Conservation (phyloP, 2,113 vertebrate genomes). For the Myanophis thanlyinensis region DNA sequence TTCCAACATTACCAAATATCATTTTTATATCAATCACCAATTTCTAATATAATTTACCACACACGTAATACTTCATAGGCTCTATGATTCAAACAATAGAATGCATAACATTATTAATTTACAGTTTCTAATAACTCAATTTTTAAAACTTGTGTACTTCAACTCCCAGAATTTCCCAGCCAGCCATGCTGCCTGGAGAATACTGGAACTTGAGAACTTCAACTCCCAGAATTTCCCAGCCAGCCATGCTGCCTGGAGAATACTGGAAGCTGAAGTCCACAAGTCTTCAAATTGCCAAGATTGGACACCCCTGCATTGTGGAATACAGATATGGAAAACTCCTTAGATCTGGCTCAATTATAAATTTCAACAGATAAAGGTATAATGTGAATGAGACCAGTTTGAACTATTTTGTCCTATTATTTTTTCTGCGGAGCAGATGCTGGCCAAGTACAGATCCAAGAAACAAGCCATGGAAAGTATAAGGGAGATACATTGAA, state of each 20-base stretch:
- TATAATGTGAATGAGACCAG: slow-evolving; percentile 42
- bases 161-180: not conserved
- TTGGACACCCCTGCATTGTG: not conserved
- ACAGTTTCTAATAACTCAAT: too few species aligned
- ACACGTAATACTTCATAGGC: too few species aligned
- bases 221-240: not conserved
- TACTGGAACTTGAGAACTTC: not conserved
- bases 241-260: not conserved
- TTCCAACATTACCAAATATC: too few species aligned
- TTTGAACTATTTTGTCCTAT: slow-evolving; percentile 52
- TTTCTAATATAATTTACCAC: too few species aligned
- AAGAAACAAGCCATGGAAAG: slow-evolving; percentile 58
- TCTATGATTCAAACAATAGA: too few species aligned
- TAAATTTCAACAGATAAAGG: slow-evolving; percentile 41
- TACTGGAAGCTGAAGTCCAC: not conserved
- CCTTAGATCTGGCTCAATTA: slow-evolving; percentile 16
- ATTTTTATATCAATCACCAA: too few species aligned
- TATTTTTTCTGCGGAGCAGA: slow-evolving; percentile 50
- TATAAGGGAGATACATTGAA: slow-evolving; percentile 61
- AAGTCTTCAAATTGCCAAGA: too few species aligned
- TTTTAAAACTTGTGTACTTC: not conserved
- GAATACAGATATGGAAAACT: too few species aligned
- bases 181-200: not conserved
- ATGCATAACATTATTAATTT: too few species aligned
- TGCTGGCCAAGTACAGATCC: slow-evolving; percentile 43